These are phyloP conservation scores for Podargus strigoides DNA, from an alignment of 2,797 vertebrate species.

Conservation along the genomic window DNA sequence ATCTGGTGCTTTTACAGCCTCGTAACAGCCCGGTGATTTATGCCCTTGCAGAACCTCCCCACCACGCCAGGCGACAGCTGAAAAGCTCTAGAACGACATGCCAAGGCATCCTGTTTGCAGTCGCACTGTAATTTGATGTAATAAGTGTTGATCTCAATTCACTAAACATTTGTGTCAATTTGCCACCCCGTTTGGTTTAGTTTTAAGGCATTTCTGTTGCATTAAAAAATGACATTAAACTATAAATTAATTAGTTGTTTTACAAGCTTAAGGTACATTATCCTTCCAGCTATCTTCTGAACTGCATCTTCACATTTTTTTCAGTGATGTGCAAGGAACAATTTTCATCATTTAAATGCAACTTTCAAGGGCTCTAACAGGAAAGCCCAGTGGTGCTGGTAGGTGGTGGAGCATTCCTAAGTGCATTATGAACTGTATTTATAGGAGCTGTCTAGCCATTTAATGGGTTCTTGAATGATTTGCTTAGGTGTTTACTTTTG, in stretches of 20 bases:
- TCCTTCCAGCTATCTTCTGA: neutral
- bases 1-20: neutral
- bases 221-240: neutral
- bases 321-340: neutral
- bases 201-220: slow-evolving; percentile 29
- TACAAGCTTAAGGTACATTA: neutral
- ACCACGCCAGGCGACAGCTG: neutral
- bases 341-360: slow-evolving; percentile 14
- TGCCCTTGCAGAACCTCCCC: neutral
- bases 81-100: neutral
- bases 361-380: neutral
- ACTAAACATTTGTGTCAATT: slow-evolving; percentile 58
- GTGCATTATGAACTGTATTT: slow-evolving; percentile 35
- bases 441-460: slow-evolving; percentile 18
- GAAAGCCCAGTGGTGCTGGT: neutral
- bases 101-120: slow-evolving; percentile 22
- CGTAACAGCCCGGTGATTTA: neutral
- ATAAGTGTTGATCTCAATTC: slow-evolving; percentile 49
- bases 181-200: slow-evolving; percentile 1
- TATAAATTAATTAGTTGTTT: slow-evolving; percentile 15
- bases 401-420: slow-evolving; percentile 18
- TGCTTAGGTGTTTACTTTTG: slow-evolving; percentile 46
- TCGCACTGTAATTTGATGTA: slow-evolving; percentile 30
- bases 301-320: neutral
- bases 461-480: slow-evolving; percentile 46